Base-by-base conservation (phyloP, 2,113 vertebrate species). In the Phalacrocorax carbo region DNA sequence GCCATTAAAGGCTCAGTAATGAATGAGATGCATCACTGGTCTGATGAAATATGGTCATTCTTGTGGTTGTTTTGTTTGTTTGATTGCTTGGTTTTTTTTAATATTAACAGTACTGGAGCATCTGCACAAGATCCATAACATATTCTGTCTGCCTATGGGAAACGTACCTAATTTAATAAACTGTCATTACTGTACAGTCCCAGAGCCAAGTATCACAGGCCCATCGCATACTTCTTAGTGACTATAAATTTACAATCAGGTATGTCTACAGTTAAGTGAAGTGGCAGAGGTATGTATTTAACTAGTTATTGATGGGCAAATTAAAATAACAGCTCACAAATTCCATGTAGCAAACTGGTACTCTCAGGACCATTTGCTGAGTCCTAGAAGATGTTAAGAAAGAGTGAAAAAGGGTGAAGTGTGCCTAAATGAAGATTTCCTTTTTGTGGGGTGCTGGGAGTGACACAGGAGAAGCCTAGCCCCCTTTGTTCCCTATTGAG, bases 361-460 rank as follows among this genome's bases (percentile, higher is more conserved):
- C 26, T 6, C 25, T 60, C 22, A 32, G 25, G 57, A 61, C 25
- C 18, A 13, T 26, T 55, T 34, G 9, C 20, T 30, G 26, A 36
- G 11, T 62, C 23, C 86, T 38, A 51, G 12, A 72, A 72, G 77
- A 46, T 42, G 15, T 40, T 86, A 42, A 34, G 70, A 90, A 96
- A 51, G 52, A 42, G 30, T 46, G 34, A 46, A 79, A 73, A 81
- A 66, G 19, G 17, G 30, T 55, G 46, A 89, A 91, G 86, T 40
- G 66, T 84, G 68, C 71, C 97, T 98, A 99, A 99, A 99, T 99
- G 93, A 99, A 99, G 99, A 99, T 99, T 99, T 99, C 91, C 97
- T 94, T 96, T 97, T 97, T 40, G 85, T 88, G 85, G 90, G 98
- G 93, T 96, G 95, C 97, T 96, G 48, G 49, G 93, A 97, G 55